Evolutionary conservation across 2,888 invertebrate genomes (phyloP), one percentile per base, ranked within the genome.

Genomic region (Platycnemis pennipes): DNA sequence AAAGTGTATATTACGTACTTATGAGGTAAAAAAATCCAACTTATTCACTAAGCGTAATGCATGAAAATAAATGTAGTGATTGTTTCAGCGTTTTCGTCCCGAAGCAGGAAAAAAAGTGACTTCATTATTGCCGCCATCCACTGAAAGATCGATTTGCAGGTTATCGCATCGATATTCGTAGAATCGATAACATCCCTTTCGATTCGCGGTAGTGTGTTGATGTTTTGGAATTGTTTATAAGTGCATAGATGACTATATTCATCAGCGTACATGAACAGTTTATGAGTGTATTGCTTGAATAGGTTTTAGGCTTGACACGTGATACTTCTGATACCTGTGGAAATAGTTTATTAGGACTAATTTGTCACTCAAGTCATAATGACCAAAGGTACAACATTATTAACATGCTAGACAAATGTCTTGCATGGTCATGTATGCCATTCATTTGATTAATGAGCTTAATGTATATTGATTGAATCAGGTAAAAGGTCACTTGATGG

Each of bases 401-500:
- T n/a, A n/a, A n/a, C n/a, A n/a, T n/a, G n/a, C n/a, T n/a, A n/a
- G n/a, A n/a, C n/a, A n/a, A n/a, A n/a, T n/a, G n/a, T n/a, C 19
- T 16, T 53, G n/a, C 26, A 89, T 37, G 16, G 45, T 89, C 53
- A 22, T 37, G n/a, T 5, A 45, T 31, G 53, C 31, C 37, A 19
- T 49, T 19, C 2, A 11, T 37, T 22, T 22, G 16, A 3, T 87
- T 37, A 31, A 37, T 37, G 5, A 26, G 22, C 4, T n/a, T 46
- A 46, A 88, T n/a, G 26, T 2, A 8, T 22, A 46, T 31, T 89
- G 22, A 31, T 87, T 87, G 2, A 45, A 46, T 44, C n/a, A 91
- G 91, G 91, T 26, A 91, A 91, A 91, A 91, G 91, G 37, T 91
- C 91, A 13, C 22, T 91, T 2, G 91, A 91, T 13, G 91, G 91